phyloP scores from a whole-genome alignment of 2,888 invertebrate species.

The Timema podura region DNA sequence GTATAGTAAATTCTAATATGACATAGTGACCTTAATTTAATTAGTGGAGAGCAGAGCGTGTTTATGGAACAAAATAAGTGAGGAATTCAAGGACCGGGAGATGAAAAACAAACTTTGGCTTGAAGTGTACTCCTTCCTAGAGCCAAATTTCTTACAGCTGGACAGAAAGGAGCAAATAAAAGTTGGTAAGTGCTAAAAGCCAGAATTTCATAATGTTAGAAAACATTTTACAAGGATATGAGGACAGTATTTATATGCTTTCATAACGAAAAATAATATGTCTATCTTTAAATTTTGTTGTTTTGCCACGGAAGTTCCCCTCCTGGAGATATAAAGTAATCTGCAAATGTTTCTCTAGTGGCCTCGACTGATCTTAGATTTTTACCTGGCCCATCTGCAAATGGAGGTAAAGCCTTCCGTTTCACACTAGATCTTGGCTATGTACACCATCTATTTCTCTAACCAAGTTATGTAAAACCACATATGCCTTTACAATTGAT shows the following conservation, averaged over 20 bases:
- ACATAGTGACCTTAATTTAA: background rate
- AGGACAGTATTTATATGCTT: background rate
- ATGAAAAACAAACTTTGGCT: background rate
- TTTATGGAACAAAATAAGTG: background rate
- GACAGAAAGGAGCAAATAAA: slow-evolving; percentile 12
- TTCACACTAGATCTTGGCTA: background rate
- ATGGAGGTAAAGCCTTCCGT: background rate
- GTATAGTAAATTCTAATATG: background rate
- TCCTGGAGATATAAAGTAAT: slow-evolving; percentile 6
- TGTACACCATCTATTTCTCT: slow-evolving; percentile 9
- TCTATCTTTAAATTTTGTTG: background rate
- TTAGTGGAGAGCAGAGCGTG: slow-evolving; percentile 1
- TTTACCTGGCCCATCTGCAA: background rate
- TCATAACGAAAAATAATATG: background rate
- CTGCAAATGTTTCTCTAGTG: background rate
- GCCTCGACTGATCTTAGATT: background rate
- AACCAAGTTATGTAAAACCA: slow-evolving; percentile 8
- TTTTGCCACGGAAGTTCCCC: background rate
- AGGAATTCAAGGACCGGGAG: background rate
- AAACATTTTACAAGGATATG: background rate
- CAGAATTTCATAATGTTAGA: background rate
- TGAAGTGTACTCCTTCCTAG: background rate
- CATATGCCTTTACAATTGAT: background rate
- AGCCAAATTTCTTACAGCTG: background rate
- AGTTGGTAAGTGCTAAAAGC: background rate